These are phyloP conservation scores for Chaetophractus vellerosus DNA, from an alignment of 2,797 vertebrate genomes.

Conservation along the genomic window DNA sequence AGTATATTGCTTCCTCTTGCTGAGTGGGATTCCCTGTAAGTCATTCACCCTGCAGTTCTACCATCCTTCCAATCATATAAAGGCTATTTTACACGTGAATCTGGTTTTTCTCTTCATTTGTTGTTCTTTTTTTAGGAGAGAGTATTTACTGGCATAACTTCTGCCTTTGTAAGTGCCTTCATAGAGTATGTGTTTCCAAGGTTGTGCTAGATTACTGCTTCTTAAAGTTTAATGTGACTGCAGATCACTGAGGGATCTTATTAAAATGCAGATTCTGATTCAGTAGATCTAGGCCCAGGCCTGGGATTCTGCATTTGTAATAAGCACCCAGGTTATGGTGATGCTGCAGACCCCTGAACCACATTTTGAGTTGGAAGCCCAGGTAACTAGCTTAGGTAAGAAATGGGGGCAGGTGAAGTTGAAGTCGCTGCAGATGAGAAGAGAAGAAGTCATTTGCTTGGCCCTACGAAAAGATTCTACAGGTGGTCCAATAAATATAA, in stretches of 20 bases:
- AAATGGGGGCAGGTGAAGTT: background rate
- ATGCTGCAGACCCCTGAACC: background rate
- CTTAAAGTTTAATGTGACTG: background rate
- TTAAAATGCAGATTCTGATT: slow-evolving; percentile 1
- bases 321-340: background rate
- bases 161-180: slow-evolving; percentile 26
- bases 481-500: background rate
- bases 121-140: background rate
- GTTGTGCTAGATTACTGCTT: background rate
- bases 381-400: background rate
- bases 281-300: background rate
- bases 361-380: background rate
- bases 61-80: background rate
- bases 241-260: background rate
- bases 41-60: background rate
- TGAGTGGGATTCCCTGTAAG: slow-evolving; percentile 63
- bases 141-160: background rate
- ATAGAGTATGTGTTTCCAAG: slow-evolving; percentile 4
- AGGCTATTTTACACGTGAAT: background rate
- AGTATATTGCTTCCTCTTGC: slow-evolving; percentile 60
- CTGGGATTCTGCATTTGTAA: slow-evolving; percentile 1
- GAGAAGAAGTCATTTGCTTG: background rate
- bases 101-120: background rate
- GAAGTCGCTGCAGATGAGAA: background rate
- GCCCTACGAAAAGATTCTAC: background rate